Evolutionary conservation across 2,797 vertebrate species (phyloP).

Genomic region (Margarornis squamiger): DNA sequence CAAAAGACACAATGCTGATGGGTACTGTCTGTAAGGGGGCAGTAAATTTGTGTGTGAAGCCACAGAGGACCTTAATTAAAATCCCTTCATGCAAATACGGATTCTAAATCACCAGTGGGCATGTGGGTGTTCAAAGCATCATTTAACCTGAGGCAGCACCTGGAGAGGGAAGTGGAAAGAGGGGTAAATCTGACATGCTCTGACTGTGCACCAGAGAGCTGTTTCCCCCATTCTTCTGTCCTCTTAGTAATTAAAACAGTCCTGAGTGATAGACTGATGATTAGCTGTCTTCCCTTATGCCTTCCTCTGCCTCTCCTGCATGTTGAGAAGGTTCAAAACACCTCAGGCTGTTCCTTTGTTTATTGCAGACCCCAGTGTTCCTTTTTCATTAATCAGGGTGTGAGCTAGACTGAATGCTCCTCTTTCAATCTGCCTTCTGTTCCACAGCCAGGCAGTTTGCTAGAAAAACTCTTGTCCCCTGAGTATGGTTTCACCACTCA

Average conservation of each 20-base stretch:
- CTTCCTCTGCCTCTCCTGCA: background rate
- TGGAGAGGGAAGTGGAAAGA: background rate
- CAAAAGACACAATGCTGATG: background rate
- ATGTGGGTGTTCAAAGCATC: background rate
- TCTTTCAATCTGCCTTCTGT: background rate
- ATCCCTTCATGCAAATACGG: background rate
- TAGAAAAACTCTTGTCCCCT: background rate
- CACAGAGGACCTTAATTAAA: background rate
- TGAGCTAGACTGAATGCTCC: background rate
- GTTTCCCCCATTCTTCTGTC: background rate
- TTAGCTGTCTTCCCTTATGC: background rate
- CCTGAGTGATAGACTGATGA: background rate
- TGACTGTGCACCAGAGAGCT: background rate
- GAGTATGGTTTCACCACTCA: background rate
- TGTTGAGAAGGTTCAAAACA: background rate
- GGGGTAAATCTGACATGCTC: background rate
- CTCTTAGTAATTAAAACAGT: background rate
- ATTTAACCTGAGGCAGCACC: background rate
- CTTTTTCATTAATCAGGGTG: background rate
- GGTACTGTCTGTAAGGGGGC: background rate
- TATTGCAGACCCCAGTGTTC: background rate
- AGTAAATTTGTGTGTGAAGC: background rate
- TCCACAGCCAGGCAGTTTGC: background rate
- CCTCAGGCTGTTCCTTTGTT: background rate
- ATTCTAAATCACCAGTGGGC: background rate